Percentiles rank a stretch among this genome's conserved stretches.
Conservation (phyloP, 2,888 invertebrate genomes). For the Leptinotarsa haldemani region DNA sequence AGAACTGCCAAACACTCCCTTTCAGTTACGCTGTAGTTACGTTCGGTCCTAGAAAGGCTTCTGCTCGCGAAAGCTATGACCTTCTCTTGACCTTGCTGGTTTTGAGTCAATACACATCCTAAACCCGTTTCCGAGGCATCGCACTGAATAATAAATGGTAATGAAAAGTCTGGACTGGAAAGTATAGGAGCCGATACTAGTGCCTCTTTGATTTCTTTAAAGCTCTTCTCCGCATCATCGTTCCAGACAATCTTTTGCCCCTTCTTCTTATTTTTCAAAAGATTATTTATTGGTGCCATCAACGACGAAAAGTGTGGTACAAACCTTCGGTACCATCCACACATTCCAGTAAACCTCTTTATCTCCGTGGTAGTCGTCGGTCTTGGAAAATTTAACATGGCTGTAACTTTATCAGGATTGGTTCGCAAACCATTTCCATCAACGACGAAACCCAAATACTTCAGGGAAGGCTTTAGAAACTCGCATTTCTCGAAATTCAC, state of each 20-base stretch:
- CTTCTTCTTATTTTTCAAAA: background rate
- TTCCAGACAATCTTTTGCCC: background rate
- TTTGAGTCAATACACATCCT: constrained; percentile 42
- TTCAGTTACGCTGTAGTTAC: constrained; percentile 32
- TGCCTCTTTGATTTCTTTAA: constrained; percentile 18
- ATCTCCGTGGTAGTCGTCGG: constrained; percentile 17
- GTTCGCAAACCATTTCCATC: constrained; percentile 13
- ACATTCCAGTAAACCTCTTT: constrained; percentile 23
- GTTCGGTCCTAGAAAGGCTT: constrained; percentile 37
- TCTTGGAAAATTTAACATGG: constrained; percentile 19
- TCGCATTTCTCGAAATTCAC: too few relatives aligned
- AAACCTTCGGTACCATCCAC: constrained; percentile 23
- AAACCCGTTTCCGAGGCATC: constrained; percentile 42
- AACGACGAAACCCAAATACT: constrained; percentile 6
- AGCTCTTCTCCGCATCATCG: constrained; percentile 21
- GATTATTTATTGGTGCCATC: constrained; percentile 3
- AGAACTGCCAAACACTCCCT: too few relatives aligned
- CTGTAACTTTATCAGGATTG: constrained; percentile 10
- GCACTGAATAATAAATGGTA: constrained; percentile 39
- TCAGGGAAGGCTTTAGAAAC: background rate
- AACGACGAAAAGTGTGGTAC: constrained; percentile 15
- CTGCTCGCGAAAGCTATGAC: constrained; percentile 42
- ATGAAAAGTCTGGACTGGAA: background rate
- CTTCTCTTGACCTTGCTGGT: constrained; percentile 26
- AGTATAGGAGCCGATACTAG: constrained; percentile 3